These are phyloP conservation scores for Lithophane semibrunnea DNA, from an alignment of 2,888 invertebrate genomes.

Conservation along the genomic window DNA sequence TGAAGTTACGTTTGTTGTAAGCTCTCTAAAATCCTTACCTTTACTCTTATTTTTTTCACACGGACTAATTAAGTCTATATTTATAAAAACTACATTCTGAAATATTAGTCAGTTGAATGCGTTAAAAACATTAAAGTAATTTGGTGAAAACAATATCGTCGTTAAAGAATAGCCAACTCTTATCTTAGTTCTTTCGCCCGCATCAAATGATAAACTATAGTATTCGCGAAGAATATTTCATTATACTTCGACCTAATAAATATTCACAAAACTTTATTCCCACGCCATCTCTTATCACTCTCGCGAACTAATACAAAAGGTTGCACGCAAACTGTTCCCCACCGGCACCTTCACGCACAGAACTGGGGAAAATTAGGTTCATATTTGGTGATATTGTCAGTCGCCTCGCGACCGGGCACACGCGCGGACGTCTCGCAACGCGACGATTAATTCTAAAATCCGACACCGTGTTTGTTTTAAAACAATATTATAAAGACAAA, in stretches of 20 bases:
- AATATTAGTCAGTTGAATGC: neutral
- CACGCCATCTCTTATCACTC: constrained; percentile 73
- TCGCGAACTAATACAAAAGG: constrained; percentile 67
- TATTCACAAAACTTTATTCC: constrained; percentile 22
- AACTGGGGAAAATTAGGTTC: constrained; percentile 82
- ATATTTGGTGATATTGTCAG: constrained; percentile 81
- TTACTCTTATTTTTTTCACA: neutral
- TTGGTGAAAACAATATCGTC: neutral
- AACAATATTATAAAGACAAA: constrained; percentile 62
- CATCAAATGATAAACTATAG: constrained; percentile 18
- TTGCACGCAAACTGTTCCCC: constrained; percentile 73
- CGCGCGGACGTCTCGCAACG: constrained; percentile 66
- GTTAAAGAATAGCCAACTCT: constrained; percentile 8
- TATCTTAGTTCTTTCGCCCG: neutral
- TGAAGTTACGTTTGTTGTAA: neutral
- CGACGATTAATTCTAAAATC: constrained; percentile 33
- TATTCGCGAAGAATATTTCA: constrained; percentile 13
- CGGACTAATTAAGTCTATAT: neutral
- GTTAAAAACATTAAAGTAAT: no score
- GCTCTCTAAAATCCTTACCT: no score
- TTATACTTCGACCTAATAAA: constrained; percentile 30
- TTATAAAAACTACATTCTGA: neutral
- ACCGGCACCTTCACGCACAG: constrained; percentile 70
- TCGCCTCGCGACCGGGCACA: constrained; percentile 74
- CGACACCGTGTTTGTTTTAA: constrained; percentile 68